phyloP scores from a whole-genome alignment of 2,888 invertebrate species.

The Odontocerum albicorne region DNA sequence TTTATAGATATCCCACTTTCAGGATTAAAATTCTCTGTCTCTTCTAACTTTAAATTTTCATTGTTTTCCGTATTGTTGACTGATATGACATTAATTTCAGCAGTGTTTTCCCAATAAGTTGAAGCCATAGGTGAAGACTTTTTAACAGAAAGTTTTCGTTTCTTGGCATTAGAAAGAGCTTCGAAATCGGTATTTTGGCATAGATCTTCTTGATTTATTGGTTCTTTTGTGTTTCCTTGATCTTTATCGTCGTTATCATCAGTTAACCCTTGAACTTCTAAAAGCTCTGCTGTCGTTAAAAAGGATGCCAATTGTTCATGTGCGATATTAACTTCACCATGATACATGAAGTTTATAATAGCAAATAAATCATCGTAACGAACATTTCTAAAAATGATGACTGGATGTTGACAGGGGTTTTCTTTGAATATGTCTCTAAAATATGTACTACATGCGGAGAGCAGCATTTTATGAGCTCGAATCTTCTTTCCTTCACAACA shows the following conservation, averaged over 20 bases:
- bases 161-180: slow-evolving; percentile 10
- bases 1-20: neutral
- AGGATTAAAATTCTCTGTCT: slow-evolving; percentile 7
- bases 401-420: slow-evolving; percentile 79
- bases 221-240: slow-evolving; percentile 10
- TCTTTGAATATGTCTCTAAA: slow-evolving; percentile 73
- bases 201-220: slow-evolving; percentile 1
- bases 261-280: slow-evolving; percentile 77
- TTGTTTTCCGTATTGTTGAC: neutral
- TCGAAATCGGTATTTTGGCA: neutral
- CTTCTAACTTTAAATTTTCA: slow-evolving; percentile 16
- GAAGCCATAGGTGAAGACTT: slow-evolving; percentile 7
- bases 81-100: slow-evolving; percentile 5
- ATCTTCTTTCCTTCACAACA: slow-evolving; percentile 84
- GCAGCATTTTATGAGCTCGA: slow-evolving; percentile 80
- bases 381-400: slow-evolving; percentile 78
- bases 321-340: slow-evolving; percentile 79
- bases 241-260: slow-evolving; percentile 44
- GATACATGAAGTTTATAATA: slow-evolving; percentile 80
- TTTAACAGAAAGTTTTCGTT: slow-evolving; percentile 19
- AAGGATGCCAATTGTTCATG: slow-evolving; percentile 79
- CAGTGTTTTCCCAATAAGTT: neutral
- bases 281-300: slow-evolving; percentile 73
- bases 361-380: slow-evolving; percentile 77
- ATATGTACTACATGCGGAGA: slow-evolving; percentile 83